Base-by-base conservation (phyloP, 1,140 invertebrate species). In the Drosophila kurseongensis region DNA sequence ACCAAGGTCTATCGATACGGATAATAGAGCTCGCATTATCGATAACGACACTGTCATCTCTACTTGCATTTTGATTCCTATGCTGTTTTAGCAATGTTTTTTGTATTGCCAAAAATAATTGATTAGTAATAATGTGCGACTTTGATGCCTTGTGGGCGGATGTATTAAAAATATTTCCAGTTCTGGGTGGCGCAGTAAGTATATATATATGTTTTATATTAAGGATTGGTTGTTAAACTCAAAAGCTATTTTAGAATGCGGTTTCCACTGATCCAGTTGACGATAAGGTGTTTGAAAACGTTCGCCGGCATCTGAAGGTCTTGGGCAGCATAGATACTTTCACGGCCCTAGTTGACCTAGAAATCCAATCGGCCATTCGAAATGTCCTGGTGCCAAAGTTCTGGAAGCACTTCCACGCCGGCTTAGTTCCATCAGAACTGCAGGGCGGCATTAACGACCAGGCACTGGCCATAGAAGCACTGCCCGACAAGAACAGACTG, bases 301-400 rank as follows among this genome's bases (percentile, higher is more conserved):
- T 78, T 35, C 60, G 79, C 52, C 56, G 59, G 48, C 74, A 86
- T 18, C 60, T 90, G 7, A 47, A 38, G 5, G 44, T 71, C 9
- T 44, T 81, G 36, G 80, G 81, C 6, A 63, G 66, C 40, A 51
- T 78, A 41, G 62, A 78, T 27, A 75, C 77, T 16, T 66, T 89
- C 27, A 54, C 65, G 7, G 52, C 57, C n/a, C 41, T 90, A n/a
- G 40, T 90, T 6, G 68, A 86, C 8, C 41, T 90, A 27, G 86
- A 90, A 71, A 52, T 86, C 0, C 69, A 78, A 51, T 90, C 86
- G 7, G 41, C 59, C 10, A 67, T 90, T 63, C 75, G 85, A 14
- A 78, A 81, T 65, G 18, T 67, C 1, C 62, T 92, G 54, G 89
- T 83, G 0, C 91, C 91, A 4, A 81, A 61, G 27, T 92, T 92